Evolutionary conservation across 1,140 invertebrate species (phyloP).

Genomic region (Halesus radiatus): DNA sequence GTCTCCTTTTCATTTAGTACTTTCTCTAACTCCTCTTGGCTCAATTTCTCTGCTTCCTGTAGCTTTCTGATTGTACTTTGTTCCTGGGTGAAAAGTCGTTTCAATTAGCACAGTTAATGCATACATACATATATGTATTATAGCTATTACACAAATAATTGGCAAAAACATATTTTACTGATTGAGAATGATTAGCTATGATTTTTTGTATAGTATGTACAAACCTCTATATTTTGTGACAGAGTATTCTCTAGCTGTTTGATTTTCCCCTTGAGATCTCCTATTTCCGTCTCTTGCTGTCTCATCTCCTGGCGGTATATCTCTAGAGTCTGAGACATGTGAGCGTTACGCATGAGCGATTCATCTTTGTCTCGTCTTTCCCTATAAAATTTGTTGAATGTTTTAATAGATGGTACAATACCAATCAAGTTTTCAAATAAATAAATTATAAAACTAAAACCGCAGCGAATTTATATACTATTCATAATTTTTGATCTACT

Average conservation of each 20-base stretch:
- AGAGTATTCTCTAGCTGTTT: conserved; percentile 67
- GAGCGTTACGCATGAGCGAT: conserved; percentile 83
- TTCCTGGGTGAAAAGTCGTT: conserved; percentile 33
- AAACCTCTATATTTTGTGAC: conserved; percentile 67
- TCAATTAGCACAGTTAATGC: not conserved
- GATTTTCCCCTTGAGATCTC: conserved; percentile 69
- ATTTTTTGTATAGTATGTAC: not conserved
- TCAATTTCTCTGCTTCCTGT: conserved; percentile 44
- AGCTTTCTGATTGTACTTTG: conserved; percentile 37
- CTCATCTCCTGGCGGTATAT: conserved; percentile 79
- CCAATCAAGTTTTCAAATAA: no score
- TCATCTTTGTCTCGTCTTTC: conserved; percentile 83
- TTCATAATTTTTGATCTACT: not conserved
- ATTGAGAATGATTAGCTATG: no score
- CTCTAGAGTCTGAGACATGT: conserved; percentile 86
- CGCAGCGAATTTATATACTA: no score
- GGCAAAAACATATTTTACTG: not conserved
- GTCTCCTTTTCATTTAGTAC: conserved; percentile 49
- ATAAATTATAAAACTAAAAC: no score
- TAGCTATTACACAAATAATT: not conserved
- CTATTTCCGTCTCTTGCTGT: conserved; percentile 74
- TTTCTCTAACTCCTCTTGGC: conserved; percentile 47
- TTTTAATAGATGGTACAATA: no score
- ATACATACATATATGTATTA: not conserved
- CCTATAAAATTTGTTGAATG: conserved; percentile 59